Percentiles rank a stretch among this genome's conserved stretches.
phyloP scores from a whole-genome alignment of 2,113 vertebrate genomes.

The Electrona antarctica region DNA sequence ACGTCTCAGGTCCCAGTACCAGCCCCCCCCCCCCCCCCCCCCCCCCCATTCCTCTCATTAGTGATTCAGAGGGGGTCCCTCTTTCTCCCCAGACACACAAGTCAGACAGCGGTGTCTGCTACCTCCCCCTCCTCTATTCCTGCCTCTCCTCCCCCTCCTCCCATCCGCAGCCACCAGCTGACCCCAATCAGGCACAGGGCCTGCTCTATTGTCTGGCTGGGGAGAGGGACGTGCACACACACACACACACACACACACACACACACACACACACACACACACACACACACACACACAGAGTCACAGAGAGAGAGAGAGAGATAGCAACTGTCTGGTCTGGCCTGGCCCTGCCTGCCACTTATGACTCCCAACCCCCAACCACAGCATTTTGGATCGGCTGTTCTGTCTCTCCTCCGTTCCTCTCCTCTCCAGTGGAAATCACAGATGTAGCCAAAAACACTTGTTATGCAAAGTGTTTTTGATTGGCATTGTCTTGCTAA shows the following conservation, averaged over 20 bases:
- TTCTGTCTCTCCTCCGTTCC: background rate
- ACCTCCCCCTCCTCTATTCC: slow-evolving; percentile 40
- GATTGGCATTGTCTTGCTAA: slow-evolving; percentile 35
- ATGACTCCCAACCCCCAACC: slow-evolving; percentile 60
- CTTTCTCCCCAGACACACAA: slow-evolving; percentile 52
- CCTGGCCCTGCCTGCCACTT: slow-evolving; percentile 39
- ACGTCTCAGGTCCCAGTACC: slow-evolving; percentile 24
- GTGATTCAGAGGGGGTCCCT: slow-evolving; percentile 48
- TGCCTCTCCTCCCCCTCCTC: slow-evolving; percentile 11
- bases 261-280: slow-evolving; percentile 28
- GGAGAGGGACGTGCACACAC: slow-evolving; percentile 36
- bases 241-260: slow-evolving; percentile 27
- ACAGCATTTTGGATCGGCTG: slow-evolving; percentile 13
- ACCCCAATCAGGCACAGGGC: slow-evolving; percentile 74
- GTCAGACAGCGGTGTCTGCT: slow-evolving; percentile 71
- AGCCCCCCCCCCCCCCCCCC: background rate
- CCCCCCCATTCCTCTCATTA: slow-evolving; percentile 33
- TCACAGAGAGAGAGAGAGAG: slow-evolving; percentile 50
- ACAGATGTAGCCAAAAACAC: slow-evolving; percentile 41
- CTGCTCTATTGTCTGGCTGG: slow-evolving; percentile 70
- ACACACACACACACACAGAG: slow-evolving; percentile 12
- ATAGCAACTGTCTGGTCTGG: slow-evolving; percentile 65
- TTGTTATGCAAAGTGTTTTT: slow-evolving; percentile 48
- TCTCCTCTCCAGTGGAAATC: slow-evolving; percentile 12
- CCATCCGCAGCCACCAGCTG: slow-evolving; percentile 70